phyloP scores from a whole-genome alignment of 2,888 invertebrate genomes.

The Leptinotarsa juncta region DNA sequence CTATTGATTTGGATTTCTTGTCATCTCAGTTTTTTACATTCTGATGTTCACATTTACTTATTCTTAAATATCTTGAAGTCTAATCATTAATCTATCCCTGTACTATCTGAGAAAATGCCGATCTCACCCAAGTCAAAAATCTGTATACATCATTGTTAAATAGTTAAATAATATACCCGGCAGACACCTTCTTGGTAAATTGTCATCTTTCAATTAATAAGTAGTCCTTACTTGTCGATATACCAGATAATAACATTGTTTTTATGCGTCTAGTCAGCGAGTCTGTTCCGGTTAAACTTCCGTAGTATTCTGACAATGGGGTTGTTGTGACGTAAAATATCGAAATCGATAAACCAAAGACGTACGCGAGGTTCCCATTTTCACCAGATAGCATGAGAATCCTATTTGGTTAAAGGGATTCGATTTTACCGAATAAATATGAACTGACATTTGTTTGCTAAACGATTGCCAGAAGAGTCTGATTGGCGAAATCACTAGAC shows the following conservation, averaged over 20 bases:
- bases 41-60: no score
- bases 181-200: neutral
- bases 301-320: constrained; percentile 4
- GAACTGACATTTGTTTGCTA: neutral
- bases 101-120: no score
- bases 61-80: no score
- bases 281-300: constrained; percentile 18
- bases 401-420: neutral
- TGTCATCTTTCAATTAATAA: constrained; percentile 1
- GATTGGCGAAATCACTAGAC: neutral
- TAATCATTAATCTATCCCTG: no score
- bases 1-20: no score
- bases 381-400: neutral
- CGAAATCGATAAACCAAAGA: constrained; percentile 16
- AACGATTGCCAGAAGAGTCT: neutral
- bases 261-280: constrained; percentile 18
- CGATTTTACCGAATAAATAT: neutral
- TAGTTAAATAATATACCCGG: neutral
- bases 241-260: neutral
- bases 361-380: constrained; percentile 2
- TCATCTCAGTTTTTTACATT: no score
- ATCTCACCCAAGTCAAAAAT: no score
- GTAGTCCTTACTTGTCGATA: neutral
- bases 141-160: neutral
- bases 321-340: constrained; percentile 17